Conservation (phyloP, 1,140 invertebrate genomes). For the Polyergus mexicanus region DNA sequence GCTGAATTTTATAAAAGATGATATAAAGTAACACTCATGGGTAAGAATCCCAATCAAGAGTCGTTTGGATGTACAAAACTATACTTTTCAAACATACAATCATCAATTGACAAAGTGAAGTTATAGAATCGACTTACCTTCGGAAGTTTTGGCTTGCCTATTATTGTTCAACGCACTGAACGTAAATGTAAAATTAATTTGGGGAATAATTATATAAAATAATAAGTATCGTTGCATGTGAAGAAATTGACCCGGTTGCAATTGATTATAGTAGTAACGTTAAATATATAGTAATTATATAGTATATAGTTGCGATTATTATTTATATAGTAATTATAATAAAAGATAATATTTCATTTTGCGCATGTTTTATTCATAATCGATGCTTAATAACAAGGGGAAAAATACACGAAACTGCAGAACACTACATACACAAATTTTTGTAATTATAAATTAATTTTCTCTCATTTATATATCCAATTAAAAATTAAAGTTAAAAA, state of each 20-base stretch:
- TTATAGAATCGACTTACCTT: constrained; percentile 12
- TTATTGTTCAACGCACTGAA: background rate
- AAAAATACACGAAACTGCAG: constrained; percentile 20
- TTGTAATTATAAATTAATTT: constrained; percentile 2
- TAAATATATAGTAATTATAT: constrained; percentile 11
- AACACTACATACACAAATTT: background rate
- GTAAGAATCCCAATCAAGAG: background rate
- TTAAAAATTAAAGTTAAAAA: too few relatives aligned
- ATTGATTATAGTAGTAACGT: constrained; percentile 22
- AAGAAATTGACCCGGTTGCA: background rate
- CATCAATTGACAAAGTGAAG: background rate
- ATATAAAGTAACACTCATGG: background rate
- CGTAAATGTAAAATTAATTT: background rate
- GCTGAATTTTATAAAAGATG: background rate
- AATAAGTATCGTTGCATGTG: background rate
- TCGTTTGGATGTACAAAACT: background rate
- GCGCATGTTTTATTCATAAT: constrained; percentile 18
- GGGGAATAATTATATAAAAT: background rate
- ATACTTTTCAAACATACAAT: background rate
- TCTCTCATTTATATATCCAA: too few relatives aligned
- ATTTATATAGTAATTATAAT: constrained; percentile 54
- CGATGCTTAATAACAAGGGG: background rate
- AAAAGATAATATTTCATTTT: constrained; percentile 30
- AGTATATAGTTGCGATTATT: constrained; percentile 31
- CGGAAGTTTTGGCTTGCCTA: background rate